These are phyloP conservation scores for Siniperca knerii DNA, from an alignment of 2,113 vertebrate species.

Conservation along the genomic window DNA sequence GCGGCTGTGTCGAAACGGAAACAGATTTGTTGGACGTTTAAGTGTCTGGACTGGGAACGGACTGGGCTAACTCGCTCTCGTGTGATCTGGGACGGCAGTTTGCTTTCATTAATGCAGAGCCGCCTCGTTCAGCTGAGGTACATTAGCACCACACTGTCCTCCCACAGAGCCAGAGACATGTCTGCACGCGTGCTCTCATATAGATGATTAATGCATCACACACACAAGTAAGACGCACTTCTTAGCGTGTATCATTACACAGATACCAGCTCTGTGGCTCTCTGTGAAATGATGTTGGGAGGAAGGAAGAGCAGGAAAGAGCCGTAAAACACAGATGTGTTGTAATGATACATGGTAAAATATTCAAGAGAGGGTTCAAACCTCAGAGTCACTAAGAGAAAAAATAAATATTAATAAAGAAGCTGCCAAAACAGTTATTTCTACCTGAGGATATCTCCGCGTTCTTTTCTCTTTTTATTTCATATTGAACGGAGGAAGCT, in stretches of 20 bases:
- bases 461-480: not conserved
- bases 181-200: too few species aligned
- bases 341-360: not conserved
- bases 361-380: not conserved
- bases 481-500: not conserved
- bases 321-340: not conserved
- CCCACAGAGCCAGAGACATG: not conserved
- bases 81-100: too few species aligned
- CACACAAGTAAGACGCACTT: not conserved
- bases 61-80: too few species aligned
- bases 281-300: not conserved
- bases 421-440: not conserved
- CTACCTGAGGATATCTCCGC: constrained; percentile 10
- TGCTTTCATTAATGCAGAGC: not conserved
- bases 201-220: not conserved
- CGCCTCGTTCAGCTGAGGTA: not conserved
- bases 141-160: not conserved
- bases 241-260: not conserved
- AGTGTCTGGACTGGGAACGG: too few species aligned
- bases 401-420: not conserved
- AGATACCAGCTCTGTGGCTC: not conserved
- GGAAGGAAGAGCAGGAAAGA: not conserved
- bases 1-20: too few species aligned
- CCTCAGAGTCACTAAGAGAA: not conserved
- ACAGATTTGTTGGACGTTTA: too few species aligned